Evolutionary conservation across 2,888 invertebrate species (phyloP), one percentile per base, ranked within the genome.

Genomic region (Ormyrus labotus): DNA sequence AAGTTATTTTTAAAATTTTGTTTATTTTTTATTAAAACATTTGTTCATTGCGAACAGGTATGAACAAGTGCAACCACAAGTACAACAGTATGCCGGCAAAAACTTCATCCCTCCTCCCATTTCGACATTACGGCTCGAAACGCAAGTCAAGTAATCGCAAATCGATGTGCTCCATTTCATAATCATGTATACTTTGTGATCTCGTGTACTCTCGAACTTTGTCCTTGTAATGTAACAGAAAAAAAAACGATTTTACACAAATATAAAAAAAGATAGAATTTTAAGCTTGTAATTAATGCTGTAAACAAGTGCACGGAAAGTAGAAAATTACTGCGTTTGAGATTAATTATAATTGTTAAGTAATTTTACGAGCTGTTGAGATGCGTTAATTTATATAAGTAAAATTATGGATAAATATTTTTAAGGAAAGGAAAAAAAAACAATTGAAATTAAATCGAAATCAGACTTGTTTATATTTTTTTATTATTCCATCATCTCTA

Each of bases 51-150:
- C 51, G 70, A 19, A 58, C 68, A 82, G 82, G 82, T 82, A 64
- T 82, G 82, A 82, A 72, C 58, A 82, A 82, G 65, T 82, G 82
- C 78, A 80, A 82, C 71, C 82, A 82, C 79, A 82, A 82, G 65
- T 82, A 81, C 82, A 75, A 82, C 81, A 82, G 82, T 67, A 82
- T 82, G 82, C 82, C 82, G 34, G 79, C 82, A 55, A 82, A 82
- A 79, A 82, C 82, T 51, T 81, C 82, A 48, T 81, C 82, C 19
- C 80, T 82, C 45, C 79, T 82, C 34, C 78, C 81, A 65, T 81
- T 82, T 65, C 82, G 81, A 9, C 70, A 67, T 75, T 76, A 81
- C 45, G 82, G 81, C 57, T 77, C 81, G 48, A 82, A 82, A 76
- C 67, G 76, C 73, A 82, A 82, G 58, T 80, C 77, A 63, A 80